These are phyloP conservation scores for Brenthis daphne DNA, from an alignment of 2,888 invertebrate genomes.

Conservation along the genomic window DNA sequence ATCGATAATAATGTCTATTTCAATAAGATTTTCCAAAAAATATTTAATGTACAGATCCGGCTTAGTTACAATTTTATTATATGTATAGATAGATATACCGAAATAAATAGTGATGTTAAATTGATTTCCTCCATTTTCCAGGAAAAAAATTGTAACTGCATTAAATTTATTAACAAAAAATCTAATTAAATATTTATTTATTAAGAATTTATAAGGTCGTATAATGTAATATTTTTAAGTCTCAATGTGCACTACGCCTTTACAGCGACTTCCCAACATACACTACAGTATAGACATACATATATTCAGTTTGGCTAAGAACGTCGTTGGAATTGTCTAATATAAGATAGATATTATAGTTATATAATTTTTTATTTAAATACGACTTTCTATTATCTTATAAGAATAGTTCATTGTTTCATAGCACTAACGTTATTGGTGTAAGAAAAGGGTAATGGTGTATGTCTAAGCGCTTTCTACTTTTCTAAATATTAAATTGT, in stretches of 20 bases:
- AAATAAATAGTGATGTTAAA: too few species aligned
- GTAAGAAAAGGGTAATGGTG: neutral
- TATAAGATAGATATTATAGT: slow-evolving; percentile 14
- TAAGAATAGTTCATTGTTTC: slow-evolving; percentile 25
- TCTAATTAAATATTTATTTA: neutral
- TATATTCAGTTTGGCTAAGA: slow-evolving; percentile 8
- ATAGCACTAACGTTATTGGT: neutral
- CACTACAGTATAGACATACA: slow-evolving; percentile 16
- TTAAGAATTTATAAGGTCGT: neutral
- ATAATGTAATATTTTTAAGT: neutral
- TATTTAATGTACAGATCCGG: too few species aligned
- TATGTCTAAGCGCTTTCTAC: too few species aligned
- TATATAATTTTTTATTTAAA: slow-evolving; percentile 22
- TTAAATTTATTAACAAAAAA: neutral
- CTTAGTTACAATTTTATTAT: too few species aligned
- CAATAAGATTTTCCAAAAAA: too few species aligned
- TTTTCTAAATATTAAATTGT: too few species aligned
- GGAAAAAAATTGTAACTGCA: too few species aligned
- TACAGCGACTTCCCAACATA: slow-evolving; percentile 10
- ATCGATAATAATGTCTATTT: too few species aligned
- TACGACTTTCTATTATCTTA: slow-evolving; percentile 31
- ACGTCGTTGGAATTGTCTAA: slow-evolving; percentile 24
- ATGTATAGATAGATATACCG: too few species aligned
- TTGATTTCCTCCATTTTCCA: too few species aligned
- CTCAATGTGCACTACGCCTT: slow-evolving; percentile 28